A percentile compares a stretch with the other conserved stretches of the same genome.
Conservation (phyloP, 2,888 invertebrate species). For the Pseudococcus viburni region DNA sequence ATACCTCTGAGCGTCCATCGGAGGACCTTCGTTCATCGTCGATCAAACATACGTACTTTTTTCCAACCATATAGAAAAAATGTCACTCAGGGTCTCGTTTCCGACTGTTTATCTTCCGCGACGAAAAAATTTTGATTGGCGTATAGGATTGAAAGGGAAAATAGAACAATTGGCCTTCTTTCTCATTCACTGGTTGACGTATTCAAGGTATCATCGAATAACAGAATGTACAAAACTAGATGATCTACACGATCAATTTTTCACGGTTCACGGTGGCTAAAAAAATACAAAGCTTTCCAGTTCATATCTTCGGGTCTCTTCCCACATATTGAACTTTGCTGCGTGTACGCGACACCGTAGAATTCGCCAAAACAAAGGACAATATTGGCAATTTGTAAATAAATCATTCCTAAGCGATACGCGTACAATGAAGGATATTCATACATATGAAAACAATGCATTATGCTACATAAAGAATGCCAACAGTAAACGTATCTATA, state of each 20-base stretch:
- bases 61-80: background rate
- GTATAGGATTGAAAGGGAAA: slow-evolving; percentile 37
- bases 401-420: slow-evolving; percentile 11
- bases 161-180: slow-evolving; percentile 26
- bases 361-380: background rate
- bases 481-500: background rate
- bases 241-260: slow-evolving; percentile 42
- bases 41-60: background rate
- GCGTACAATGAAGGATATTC: background rate
- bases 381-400: background rate
- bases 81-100: slow-evolving; percentile 3
- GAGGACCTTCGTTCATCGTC: slow-evolving; percentile 5
- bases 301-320: slow-evolving; percentile 6
- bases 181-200: slow-evolving; percentile 3
- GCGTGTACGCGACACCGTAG: background rate
- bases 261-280: slow-evolving; percentile 64
- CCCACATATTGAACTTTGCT: slow-evolving; percentile 18
- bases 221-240: slow-evolving; percentile 6
- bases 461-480: slow-evolving; percentile 18
- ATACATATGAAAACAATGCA: background rate
- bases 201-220: slow-evolving; percentile 43
- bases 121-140: slow-evolving; percentile 48
- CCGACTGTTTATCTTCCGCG: slow-evolving; percentile 15
- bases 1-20: background rate
- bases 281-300: slow-evolving; percentile 41